Percentiles rank a stretch among this genome's conserved stretches.
These are phyloP conservation scores for Synanthedon vespiformis DNA, from an alignment of 2,888 invertebrate genomes.

Conservation along the genomic window DNA sequence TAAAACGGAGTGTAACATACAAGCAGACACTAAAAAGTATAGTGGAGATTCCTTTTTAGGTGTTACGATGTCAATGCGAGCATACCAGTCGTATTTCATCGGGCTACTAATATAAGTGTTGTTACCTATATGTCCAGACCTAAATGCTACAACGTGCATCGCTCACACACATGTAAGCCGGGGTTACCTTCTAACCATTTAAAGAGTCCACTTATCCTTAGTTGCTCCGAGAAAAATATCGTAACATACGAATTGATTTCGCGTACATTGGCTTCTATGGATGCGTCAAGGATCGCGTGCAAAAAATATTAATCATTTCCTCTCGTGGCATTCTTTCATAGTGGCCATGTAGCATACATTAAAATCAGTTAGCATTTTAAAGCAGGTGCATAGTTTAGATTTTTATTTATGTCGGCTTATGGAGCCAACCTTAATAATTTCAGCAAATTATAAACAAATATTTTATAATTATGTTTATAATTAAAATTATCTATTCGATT, in stretches of 20 bases:
- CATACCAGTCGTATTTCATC: constrained; percentile 3
- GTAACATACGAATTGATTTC: constrained; percentile 33
- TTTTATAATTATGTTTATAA: no score
- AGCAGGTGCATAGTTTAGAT: constrained; percentile 5
- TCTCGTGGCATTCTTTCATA: constrained; percentile 18
- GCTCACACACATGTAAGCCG: background rate
- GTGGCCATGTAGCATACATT: constrained; percentile 7
- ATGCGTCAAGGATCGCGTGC: constrained; percentile 24
- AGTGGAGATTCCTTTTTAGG: background rate
- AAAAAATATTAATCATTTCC: constrained; percentile 40
- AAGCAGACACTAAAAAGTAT: background rate
- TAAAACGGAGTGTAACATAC: background rate
- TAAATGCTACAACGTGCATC: background rate
- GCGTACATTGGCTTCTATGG: constrained; percentile 17
- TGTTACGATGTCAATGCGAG: constrained; percentile 1
- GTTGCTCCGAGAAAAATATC: constrained; percentile 10
- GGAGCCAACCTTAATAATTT: no score
- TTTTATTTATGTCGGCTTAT: no score
- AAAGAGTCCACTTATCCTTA: constrained; percentile 1
- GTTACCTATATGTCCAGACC: background rate
- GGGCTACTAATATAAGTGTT: constrained; percentile 1
- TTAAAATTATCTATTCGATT: no score
- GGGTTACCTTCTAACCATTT: constrained; percentile 1
- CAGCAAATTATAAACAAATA: no score
- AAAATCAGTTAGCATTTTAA: background rate